phyloP scores from a whole-genome alignment of 2,113 vertebrate genomes.

The Platycercus adscitus region DNA sequence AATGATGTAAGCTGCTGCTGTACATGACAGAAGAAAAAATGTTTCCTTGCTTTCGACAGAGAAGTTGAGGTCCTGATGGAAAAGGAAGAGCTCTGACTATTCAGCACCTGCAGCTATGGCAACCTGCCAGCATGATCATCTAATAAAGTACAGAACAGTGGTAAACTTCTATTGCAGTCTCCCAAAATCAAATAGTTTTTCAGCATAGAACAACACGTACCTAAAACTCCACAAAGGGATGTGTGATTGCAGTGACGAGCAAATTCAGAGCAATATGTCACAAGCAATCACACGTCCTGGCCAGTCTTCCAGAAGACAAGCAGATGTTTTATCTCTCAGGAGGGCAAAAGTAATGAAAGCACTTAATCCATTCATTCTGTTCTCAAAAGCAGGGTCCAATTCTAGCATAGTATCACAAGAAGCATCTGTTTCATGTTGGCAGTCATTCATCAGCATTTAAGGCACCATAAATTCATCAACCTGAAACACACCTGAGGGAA shows the following conservation, averaged over 20 bases:
- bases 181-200: constrained; percentile 36
- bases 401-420: neutral
- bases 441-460: neutral
- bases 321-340: neutral
- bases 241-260: neutral
- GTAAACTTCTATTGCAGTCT: neutral
- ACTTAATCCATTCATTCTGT: neutral
- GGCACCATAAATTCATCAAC: constrained; percentile 31
- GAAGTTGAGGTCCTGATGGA: neutral
- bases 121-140: constrained; percentile 12
- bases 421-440: constrained; percentile 14
- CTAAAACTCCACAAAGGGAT: constrained; percentile 12
- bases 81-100: neutral
- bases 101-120: constrained; percentile 5
- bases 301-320: neutral
- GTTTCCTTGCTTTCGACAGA: neutral
- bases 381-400: neutral
- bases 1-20: neutral
- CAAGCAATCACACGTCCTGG: neutral
- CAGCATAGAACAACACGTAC: neutral
- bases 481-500: neutral
- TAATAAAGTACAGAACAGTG: neutral
- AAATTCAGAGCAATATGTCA: constrained; percentile 25
- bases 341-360: neutral
- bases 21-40: constrained; percentile 9